Conservation (phyloP, 2,113 vertebrate species). For the Sterna hirundo region DNA sequence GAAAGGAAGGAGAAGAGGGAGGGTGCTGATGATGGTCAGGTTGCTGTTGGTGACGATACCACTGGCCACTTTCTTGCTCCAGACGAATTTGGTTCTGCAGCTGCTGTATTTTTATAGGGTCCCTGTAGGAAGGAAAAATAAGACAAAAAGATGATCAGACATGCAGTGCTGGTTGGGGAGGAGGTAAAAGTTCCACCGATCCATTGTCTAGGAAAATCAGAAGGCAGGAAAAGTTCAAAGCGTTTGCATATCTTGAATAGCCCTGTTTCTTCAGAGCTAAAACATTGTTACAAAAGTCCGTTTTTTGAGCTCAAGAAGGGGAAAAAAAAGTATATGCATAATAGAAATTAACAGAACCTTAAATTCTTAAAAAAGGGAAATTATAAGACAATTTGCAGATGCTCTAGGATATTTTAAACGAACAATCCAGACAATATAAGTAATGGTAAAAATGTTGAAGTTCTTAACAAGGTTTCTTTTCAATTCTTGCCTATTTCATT, state of each 20-base stretch:
- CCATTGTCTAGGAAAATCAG: background rate
- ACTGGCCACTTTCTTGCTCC: conserved; percentile 85
- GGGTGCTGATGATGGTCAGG: conserved; percentile 59
- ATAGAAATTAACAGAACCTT: background rate
- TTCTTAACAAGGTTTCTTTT: background rate
- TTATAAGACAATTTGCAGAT: background rate
- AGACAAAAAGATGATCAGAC: conserved; percentile 37
- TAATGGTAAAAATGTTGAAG: background rate
- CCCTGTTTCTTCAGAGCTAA: background rate
- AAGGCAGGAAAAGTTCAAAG: background rate
- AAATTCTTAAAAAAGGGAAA: background rate
- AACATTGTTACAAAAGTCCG: background rate
- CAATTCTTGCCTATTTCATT: background rate
- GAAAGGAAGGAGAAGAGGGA: conserved; percentile 85
- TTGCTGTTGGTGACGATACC: conserved; percentile 71
- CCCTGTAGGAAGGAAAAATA: conserved; percentile 75
- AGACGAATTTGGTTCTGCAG: conserved; percentile 91
- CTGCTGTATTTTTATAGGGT: conserved; percentile 89
- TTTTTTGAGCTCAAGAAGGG: background rate
- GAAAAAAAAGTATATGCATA: background rate
- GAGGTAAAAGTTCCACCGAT: background rate
- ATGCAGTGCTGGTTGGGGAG: background rate
- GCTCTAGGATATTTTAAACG: background rate
- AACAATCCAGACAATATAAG: background rate
- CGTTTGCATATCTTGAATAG: background rate